Evolutionary conservation across 2,888 invertebrate species (phyloP), one percentile per base, ranked within the genome.

Genomic region (Cephus nigrinus): DNA sequence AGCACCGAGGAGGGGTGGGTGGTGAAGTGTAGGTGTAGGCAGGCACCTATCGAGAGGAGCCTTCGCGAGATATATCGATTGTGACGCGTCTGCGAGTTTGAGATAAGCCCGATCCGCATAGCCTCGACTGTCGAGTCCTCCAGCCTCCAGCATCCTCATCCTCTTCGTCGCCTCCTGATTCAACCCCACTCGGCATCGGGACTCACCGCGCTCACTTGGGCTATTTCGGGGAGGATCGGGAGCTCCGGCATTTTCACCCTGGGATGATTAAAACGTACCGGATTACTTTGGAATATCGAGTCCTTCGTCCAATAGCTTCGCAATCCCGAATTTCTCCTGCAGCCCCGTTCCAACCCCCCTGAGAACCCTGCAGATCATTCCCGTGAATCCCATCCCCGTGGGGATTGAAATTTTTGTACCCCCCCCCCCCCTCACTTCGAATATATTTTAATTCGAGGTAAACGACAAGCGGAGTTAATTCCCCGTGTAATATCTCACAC

Each of bases 1-100:
- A 75, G 30, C 73, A 75, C 33, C 12, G 71, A 69, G 31, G 30
- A 55, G 30, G 76, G 78, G 75, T 40, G 31, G 69, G 33, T 40
- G 77, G 69, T 76, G 74, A 34, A 55, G 75, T 40, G 68, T 73
- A 75, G 73, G 73, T 77, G 69, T 73, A 76, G 80, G 79, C 75
- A 79, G 83, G 80, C 82, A 82, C 80, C 86, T 86, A 87, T 88
- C 87, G 85, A 84, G 87, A 85, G 84, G 82, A 87, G 84, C 82
- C 88, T 87, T 82, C 89, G 89, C 89, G 90, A 91, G 89, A 91
- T 91, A 90, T 90, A 91, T 91, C 89, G 91, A 91, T 91, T 89
- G 90, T 88, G 89, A 90, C 90, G 89, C 90, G 91, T 91, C 90
- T 91, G 90, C 88, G 88, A 90, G 85, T 88, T 87, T 82, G 87